Evolutionary conservation across 2,888 invertebrate species (phyloP).

Genomic region (Acanthosepion lycidas): DNA sequence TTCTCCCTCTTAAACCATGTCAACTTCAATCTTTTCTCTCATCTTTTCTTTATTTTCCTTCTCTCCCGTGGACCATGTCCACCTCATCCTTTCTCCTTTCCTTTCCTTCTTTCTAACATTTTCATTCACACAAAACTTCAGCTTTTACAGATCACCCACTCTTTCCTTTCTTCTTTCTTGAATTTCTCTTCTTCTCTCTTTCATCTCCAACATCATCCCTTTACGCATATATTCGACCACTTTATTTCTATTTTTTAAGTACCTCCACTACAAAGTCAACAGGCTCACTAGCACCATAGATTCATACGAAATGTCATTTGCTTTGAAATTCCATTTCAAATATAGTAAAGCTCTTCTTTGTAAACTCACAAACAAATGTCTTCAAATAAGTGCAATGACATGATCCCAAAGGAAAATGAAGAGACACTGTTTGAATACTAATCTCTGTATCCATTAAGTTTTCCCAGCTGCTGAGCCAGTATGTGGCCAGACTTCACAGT

Average conservation of each 20-base stretch:
- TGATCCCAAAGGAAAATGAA: neutral
- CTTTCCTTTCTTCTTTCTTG: neutral
- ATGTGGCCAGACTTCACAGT: neutral
- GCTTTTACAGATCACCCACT: neutral
- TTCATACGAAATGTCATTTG: neutral
- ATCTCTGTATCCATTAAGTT: neutral
- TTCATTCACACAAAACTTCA: too few species aligned
- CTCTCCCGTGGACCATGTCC: too few species aligned
- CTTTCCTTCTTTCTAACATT: too few species aligned
- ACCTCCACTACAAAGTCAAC: neutral
- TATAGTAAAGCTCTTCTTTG: neutral
- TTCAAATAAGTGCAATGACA: neutral
- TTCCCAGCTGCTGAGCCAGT: neutral
- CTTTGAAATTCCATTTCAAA: neutral
- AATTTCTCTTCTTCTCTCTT: neutral
- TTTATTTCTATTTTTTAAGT: neutral
- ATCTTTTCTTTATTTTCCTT: too few species aligned
- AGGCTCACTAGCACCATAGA: neutral
- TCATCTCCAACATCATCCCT: neutral
- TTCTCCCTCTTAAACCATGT: too few species aligned
- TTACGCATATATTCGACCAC: neutral
- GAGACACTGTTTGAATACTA: neutral
- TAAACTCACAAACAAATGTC: neutral
- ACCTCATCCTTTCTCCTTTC: too few species aligned
- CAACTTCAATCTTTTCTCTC: too few species aligned